Evolutionary conservation across 2,797 vertebrate species (phyloP), one percentile per base, ranked within the genome.

Genomic region (Loris lydekkerianus): DNA sequence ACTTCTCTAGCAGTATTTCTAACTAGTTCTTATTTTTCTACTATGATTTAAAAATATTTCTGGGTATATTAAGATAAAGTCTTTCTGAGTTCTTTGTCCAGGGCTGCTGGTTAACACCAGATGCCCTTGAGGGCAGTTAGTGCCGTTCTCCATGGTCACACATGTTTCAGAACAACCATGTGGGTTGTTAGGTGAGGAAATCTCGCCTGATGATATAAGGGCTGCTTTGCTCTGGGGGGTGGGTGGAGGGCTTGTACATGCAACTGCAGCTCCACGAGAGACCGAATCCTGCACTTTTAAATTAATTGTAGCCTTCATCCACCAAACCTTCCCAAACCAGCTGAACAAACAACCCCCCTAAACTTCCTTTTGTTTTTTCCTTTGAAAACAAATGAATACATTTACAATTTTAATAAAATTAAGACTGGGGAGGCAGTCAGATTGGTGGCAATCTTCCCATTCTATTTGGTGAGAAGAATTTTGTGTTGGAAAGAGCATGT

Each of bases 121-220:
- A 27, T 25, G 27, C 49, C n/a, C 31, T 63, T 58, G 3, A 87
- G 58, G 25, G 10, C 34, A 43, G 10, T 72, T 5, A 31, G 10
- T 63, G 21, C 7, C 34, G 25, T 78, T 80, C 20, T 67, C 6
- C 17, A 70, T 69, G n/a, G 58, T 14, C 43, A 21, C 25, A 75
- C 69, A 49, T 49, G 2, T 75, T 88, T 85, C 53, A 43, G 7
- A 67, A 67, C 78, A 69, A 67, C n/a, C 31, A 67, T n/a, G 31
- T n/a, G 18, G 65, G 15, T 61, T 78, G 46, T 89, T 82, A 94
- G 46, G 20, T 87, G 53, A 96, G 23, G 92, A 93, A 85, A 60
- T 69, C 61, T 8, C 3, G 86, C 31, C 56, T 7, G 8, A 25
- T 43, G 56, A 73, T 67, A 67, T 40, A 85, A 25, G 37, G 43